phyloP scores from a whole-genome alignment of 2,888 invertebrate species.

The Trissolcus japonicus region DNA sequence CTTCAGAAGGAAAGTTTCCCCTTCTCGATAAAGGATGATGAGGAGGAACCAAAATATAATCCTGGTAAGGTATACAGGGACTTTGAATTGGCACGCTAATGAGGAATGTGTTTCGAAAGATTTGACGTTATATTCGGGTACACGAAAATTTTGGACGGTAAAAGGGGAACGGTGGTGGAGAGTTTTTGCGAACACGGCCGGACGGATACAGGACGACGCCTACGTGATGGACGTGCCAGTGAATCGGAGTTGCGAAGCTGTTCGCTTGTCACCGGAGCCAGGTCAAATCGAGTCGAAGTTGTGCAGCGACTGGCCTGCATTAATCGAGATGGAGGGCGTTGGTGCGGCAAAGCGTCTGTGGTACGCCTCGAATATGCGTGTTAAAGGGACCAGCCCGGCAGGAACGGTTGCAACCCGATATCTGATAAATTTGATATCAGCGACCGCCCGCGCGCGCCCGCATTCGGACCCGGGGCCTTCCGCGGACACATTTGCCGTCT shows the following conservation, averaged over 20 bases:
- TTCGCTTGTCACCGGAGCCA: constrained; percentile 51
- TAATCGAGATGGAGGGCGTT: constrained; percentile 64
- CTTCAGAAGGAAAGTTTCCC: too few relatives aligned
- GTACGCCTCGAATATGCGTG: constrained; percentile 61
- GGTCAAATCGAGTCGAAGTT: constrained; percentile 58
- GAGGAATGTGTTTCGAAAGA: too few relatives aligned
- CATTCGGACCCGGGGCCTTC: constrained; percentile 63
- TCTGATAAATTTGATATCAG: constrained; percentile 74
- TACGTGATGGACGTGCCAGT: constrained; percentile 58
- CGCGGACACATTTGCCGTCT: constrained; percentile 50
- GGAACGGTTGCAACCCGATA: constrained; percentile 70
- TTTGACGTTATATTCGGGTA: too few relatives aligned
- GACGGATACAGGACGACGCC: constrained; percentile 52
- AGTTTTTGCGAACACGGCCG: constrained; percentile 31
- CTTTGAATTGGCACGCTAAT: too few relatives aligned
- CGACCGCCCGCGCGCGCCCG: constrained; percentile 66
- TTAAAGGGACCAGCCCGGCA: constrained; percentile 62
- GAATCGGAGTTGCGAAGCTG: constrained; percentile 57
- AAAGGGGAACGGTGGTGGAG: constrained; percentile 1
- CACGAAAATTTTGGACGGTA: too few relatives aligned
- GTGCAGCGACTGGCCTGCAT: constrained; percentile 40
- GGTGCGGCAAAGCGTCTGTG: constrained; percentile 66
- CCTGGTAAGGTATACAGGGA: too few relatives aligned
- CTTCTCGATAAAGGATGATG: too few relatives aligned
- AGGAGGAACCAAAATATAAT: too few relatives aligned